Evolutionary conservation across 2,888 invertebrate species (phyloP).

Genomic region (Drosophila parthenogenetica): DNA sequence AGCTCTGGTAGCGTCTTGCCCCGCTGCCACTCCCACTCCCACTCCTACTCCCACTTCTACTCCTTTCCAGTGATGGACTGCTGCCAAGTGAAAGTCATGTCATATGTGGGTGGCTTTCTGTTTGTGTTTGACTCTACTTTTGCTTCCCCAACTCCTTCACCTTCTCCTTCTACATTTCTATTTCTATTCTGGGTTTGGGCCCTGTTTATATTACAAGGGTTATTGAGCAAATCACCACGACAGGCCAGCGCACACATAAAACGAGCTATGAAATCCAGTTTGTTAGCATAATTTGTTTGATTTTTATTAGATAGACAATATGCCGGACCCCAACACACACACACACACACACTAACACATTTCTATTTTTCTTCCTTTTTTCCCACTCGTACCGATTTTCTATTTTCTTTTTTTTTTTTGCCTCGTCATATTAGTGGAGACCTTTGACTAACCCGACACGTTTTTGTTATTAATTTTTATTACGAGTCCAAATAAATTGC

Average conservation of each 20-base stretch:
- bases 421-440: slow-evolving; percentile 77
- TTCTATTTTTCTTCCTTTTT: slow-evolving; percentile 42
- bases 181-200: slow-evolving; percentile 30
- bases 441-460: slow-evolving; percentile 70
- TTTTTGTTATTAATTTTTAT: slow-evolving; percentile 83
- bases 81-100: slow-evolving; percentile 69
- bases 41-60: slow-evolving; percentile 8
- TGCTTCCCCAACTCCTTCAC: background rate
- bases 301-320: slow-evolving; percentile 77
- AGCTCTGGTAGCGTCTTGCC: slow-evolving; percentile 7
- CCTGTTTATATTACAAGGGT: slow-evolving; percentile 83
- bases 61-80: slow-evolving; percentile 74
- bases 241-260: slow-evolving; percentile 49
- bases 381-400: slow-evolving; percentile 4
- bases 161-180: background rate
- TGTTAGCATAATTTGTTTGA: slow-evolving; percentile 83
- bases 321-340: slow-evolving; percentile 34
- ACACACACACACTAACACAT: slow-evolving; percentile 4
- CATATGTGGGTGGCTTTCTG: slow-evolving; percentile 57
- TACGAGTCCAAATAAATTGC: slow-evolving; percentile 74
- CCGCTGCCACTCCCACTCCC: background rate
- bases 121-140: slow-evolving; percentile 44
- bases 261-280: slow-evolving; percentile 74
- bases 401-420: slow-evolving; percentile 65
- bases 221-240: slow-evolving; percentile 83